Percentiles rank a stretch among this genome's conserved stretches.
phyloP scores from a whole-genome alignment of 2,888 invertebrate species.

The Drosophila histrio region DNA sequence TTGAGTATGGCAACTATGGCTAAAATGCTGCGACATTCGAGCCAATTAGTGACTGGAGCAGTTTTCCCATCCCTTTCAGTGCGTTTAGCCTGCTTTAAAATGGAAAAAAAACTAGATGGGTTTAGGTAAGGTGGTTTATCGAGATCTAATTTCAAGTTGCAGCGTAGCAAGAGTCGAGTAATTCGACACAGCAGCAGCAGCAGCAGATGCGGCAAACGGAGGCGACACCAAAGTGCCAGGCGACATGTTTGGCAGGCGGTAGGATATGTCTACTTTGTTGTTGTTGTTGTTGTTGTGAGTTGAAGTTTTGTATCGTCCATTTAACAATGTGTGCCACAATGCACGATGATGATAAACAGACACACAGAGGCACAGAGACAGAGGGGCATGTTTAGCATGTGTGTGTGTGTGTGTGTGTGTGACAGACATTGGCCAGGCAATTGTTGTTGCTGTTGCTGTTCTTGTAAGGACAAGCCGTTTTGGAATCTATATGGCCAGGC shows the following conservation, averaged over 20 bases:
- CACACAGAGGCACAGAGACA: slow-evolving; percentile 19
- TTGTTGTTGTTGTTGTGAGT: slow-evolving; percentile 19
- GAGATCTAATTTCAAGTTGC: slow-evolving; percentile 58
- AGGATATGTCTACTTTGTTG: slow-evolving; percentile 38
- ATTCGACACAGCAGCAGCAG: slow-evolving; percentile 33
- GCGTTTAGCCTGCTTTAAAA: slow-evolving; percentile 1
- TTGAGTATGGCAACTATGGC: slow-evolving; percentile 20
- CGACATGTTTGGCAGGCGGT: slow-evolving; percentile 57
- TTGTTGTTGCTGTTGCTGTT: slow-evolving; percentile 39
- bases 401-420: slow-evolving; percentile 11
- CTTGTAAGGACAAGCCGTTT: slow-evolving; percentile 73
- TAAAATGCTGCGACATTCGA: slow-evolving; percentile 11
- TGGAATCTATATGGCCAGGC: slow-evolving; percentile 73
- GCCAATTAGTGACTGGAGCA: slow-evolving; percentile 34
- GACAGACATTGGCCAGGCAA: slow-evolving; percentile 49
- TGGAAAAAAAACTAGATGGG: background rate
- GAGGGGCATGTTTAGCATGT: slow-evolving; percentile 28
- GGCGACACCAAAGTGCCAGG: slow-evolving; percentile 51
- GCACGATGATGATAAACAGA: slow-evolving; percentile 57
- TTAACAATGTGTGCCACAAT: slow-evolving; percentile 78
- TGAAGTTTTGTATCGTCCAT: slow-evolving; percentile 79
- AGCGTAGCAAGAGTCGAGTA: slow-evolving; percentile 44
- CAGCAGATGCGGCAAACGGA: slow-evolving; percentile 20
- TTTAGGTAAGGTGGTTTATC: slow-evolving; percentile 25
- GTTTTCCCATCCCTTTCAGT: no score